Evolutionary conservation across 2,888 invertebrate genomes (phyloP), one percentile per base, ranked within the genome.

Genomic region (Stenurella melanura): DNA sequence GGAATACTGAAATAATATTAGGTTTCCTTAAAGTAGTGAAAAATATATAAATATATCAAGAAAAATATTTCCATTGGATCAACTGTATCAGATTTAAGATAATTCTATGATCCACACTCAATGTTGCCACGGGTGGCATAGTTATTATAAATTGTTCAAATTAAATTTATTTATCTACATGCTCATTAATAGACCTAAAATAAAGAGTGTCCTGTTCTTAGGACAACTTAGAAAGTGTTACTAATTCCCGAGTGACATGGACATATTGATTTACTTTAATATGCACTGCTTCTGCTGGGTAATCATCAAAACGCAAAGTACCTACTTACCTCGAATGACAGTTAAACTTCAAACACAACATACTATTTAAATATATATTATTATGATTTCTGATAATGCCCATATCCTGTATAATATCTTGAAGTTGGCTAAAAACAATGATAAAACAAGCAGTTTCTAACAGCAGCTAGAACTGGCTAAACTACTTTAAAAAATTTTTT

Each of bases 401-500:
- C 3, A 21, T 18, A 11, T 19, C 18, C 3, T n/a, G 19, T 57
- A 57, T 57, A 60, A 21, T 58, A 11, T 11, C 58, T 30, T n/a
- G 60, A 26, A 11, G 15, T 15, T n/a, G 9, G 30, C 21, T 21
- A 60, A 60, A 58, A 60, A 26, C 26, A 26, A n/a, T 60, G 21
- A 21, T 60, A 60, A 60, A 60, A 30, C 5, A 26, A 30, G 30
- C 60, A 60, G 60, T 60, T 26, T 30, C n/a, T 60, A 60, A n/a
- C 60, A 60, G n/a, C 60, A 19, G 11, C 19, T 19, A 60, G 60
- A 60, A 60, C 60, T 60, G 19, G 60, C 60, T 15, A 60, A 21
- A 60, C 60, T 60, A 60, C 60, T 60, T 60, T 60, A 26, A 60
- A 60, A 60, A 50, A n/a, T 30, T 60, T 60, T 60, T 21, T 60